These are phyloP conservation scores for Eurypyga helias DNA, from an alignment of 2,113 vertebrate genomes.

Conservation along the genomic window DNA sequence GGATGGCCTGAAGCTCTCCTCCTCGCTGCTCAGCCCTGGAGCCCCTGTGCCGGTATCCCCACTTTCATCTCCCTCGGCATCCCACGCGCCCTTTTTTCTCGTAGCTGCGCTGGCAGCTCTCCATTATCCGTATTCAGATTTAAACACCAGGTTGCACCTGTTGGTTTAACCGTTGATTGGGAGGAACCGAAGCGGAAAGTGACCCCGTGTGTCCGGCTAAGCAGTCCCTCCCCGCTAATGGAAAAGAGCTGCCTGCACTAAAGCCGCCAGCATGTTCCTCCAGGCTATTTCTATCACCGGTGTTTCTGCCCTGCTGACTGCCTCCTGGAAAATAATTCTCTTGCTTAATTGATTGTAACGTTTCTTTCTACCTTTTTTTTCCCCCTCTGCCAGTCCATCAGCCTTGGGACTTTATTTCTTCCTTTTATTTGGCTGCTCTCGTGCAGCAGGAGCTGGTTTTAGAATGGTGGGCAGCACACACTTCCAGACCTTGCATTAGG, in stretches of 20 bases:
- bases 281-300: background rate
- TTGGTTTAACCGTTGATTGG: background rate
- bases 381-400: background rate
- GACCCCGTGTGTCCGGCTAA: background rate
- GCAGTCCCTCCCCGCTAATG: background rate
- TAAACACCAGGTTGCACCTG: slow-evolving; percentile 41
- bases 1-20: background rate
- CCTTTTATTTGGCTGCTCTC: background rate
- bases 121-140: background rate
- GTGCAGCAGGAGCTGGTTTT: background rate
- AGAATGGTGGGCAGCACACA: background rate
- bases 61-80: background rate
- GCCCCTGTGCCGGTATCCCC: background rate
- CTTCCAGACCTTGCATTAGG: background rate
- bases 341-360: background rate
- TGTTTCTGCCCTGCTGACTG: background rate
- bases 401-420: background rate
- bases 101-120: background rate
- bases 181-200: slow-evolving; percentile 9
- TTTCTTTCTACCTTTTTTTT: background rate
- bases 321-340: slow-evolving; percentile 9
- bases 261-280: background rate
- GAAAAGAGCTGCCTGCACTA: background rate
- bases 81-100: rapidly evolving
- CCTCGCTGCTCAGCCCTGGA: rapidly evolving